Evolutionary conservation across 2,888 invertebrate species (phyloP), one percentile per base, ranked within the genome.

Genomic region (Drosophila formosana): DNA sequence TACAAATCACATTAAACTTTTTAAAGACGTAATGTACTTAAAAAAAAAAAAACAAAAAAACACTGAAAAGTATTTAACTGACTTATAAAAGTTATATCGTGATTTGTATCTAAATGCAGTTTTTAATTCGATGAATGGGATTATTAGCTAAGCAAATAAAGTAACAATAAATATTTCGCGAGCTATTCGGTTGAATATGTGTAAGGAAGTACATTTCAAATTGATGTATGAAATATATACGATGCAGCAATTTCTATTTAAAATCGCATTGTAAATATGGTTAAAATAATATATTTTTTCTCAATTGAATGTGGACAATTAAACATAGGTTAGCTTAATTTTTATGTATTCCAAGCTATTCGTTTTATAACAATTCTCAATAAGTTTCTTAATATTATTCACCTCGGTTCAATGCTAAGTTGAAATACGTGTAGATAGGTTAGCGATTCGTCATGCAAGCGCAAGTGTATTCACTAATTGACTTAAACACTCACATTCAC

Each of bases 391-490:
- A n/a, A 18, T 41, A n/a, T 43, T 18, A 18, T 18, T 8, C 26
- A 34, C 46, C 18, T 26, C 3, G 26, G 26, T 28, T 39, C 26
- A 53, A 34, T 26, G 39, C 25, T 34, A 23, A 18, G 30, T 69
- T 32, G 30, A 8, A 51, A 26, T 39, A 46, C n/a, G 32, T 56
- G 8, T 13, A 13, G 41, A 30, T 34, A 23, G 37, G 43, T 41
- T 51, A 45, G 23, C 6, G 60, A 50, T 58, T 52, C 37, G 30
- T 53, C 50, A 63, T 49, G n/a, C 32, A 49, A 43, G 39, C 51
- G 7, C 37, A 37, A 43, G 43, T 43, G 41, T 28, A 23, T 28
- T 25, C 41, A 47, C 60, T 60, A 60, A 75, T 60, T 69, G 57
- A n/a, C 8, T 18, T 23, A 55, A 53, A 37, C 9, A 34, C 37